Conservation (phyloP, 2,888 invertebrate species). For the Iselma pallidipennis region DNA sequence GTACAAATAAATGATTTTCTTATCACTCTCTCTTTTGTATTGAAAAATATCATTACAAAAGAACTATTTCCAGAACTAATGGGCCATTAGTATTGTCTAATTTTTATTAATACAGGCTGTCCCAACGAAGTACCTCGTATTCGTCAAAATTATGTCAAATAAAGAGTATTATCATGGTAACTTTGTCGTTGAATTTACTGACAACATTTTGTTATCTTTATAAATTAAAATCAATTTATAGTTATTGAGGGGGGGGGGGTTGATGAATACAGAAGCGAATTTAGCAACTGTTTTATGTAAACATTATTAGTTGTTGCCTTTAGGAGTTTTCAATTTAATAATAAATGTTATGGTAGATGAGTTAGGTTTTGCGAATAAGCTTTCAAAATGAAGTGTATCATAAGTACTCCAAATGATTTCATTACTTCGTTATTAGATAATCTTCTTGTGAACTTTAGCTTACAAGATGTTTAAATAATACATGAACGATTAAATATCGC, state of each 20-base stretch:
- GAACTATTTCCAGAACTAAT: no score
- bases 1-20: no score
- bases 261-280: slow-evolving; percentile 4
- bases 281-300: slow-evolving; percentile 1
- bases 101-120: no score
- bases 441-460: not conserved
- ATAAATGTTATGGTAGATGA: slow-evolving; percentile 1
- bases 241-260: not conserved
- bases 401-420: not conserved
- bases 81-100: no score
- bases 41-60: no score
- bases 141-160: no score
- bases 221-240: not conserved
- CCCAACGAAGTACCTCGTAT: no score
- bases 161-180: no score
- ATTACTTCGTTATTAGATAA: slow-evolving; percentile 2
- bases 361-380: not conserved
- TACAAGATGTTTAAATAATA: slow-evolving; percentile 10
- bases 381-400: slow-evolving; percentile 1
- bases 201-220: not conserved
- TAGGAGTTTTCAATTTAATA: slow-evolving; percentile 3
- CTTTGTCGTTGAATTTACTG: not conserved
- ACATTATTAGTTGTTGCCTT: slow-evolving; percentile 6
- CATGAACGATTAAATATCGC: slow-evolving; percentile 14
- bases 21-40: no score